Evolutionary conservation across 2,797 vertebrate genomes (phyloP), one percentile per base, ranked within the genome.

Genomic region (Trachurus trachurus): DNA sequence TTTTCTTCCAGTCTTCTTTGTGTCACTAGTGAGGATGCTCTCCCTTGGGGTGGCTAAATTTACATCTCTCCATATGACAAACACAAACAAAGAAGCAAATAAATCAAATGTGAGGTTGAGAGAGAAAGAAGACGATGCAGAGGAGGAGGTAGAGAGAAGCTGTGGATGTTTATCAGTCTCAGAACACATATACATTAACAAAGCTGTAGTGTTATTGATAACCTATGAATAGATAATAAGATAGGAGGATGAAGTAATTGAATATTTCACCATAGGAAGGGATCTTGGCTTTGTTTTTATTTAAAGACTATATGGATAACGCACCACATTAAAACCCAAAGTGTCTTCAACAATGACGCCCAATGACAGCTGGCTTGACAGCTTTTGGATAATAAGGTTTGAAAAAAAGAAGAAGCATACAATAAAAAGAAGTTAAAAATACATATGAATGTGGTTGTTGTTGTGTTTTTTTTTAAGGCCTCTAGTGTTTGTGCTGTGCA

Each of bases 41-140:
- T 93, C 94, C 92, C 92, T 87, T 91, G 92, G 93, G 93, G 90
- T 88, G 89, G 88, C 91, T 93, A 93, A 92, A 94, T 95, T 93
- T 93, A 92, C 91, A 93, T 94, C 87, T 92, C 90, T 89, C 87
- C 91, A 87, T 90, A 93, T 90, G 90, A 95, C 92, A 94, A 93
- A 94, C 89, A 93, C 91, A 93, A 92, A 94, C 91, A 94, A 93
- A 93, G 90, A 88, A 90, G 88, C 74, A 93, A 92, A 91, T 90
- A 93, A 91, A 94, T 93, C 91, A 94, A 87, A 93, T 81, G 80
- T 75, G 78, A 85, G 84, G 68, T 71, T 65, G 73, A 73, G 77
- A 79, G 75, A 81, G 67, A 69, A 58, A 68, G 40, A 57, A 61
- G 21, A 39, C 52, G 79, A 68, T 44, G 39, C 4, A 40, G 66